Evolutionary conservation across 1,140 invertebrate genomes (phyloP).

Genomic region (Heterodera schachtii): DNA sequence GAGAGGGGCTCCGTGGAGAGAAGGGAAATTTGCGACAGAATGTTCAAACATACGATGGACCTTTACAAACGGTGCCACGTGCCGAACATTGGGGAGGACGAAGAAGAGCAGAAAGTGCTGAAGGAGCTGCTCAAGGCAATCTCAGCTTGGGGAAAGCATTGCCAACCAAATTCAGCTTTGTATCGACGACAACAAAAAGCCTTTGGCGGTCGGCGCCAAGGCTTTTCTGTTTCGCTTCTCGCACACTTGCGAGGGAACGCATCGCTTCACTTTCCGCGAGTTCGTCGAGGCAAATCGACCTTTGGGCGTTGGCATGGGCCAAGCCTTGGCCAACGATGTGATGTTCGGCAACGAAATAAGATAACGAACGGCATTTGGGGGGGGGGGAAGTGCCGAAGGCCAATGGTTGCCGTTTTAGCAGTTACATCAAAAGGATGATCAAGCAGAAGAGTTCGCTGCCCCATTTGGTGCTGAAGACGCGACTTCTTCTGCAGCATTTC

Average conservation of each 20-base stretch:
- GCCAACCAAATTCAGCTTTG: background rate
- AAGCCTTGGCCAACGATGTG: constrained; percentile 58
- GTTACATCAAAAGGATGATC: constrained; percentile 8
- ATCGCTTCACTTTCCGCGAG: constrained; percentile 27
- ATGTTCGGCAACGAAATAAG: constrained; percentile 59
- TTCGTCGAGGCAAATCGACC: constrained; percentile 31
- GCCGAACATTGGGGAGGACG: constrained; percentile 34
- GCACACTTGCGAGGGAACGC: constrained; percentile 15
- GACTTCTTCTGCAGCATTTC: constrained; percentile 63
- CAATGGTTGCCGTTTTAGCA: background rate
- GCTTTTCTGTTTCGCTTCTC: constrained; percentile 29
- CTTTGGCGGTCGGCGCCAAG: constrained; percentile 6
- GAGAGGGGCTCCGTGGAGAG: constrained; percentile 43
- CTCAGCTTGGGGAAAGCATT: constrained; percentile 1
- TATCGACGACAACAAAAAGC: constrained; percentile 17
- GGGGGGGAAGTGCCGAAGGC: no score
- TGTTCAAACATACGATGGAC: constrained; percentile 47
- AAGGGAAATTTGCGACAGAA: constrained; percentile 55
- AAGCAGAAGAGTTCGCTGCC: constrained; percentile 51
- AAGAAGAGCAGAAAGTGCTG: constrained; percentile 17
- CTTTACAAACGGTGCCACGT: constrained; percentile 63
- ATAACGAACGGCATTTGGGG: background rate
- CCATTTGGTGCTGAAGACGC: constrained; percentile 62
- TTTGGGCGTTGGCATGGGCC: constrained; percentile 35
- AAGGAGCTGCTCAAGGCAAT: constrained; percentile 28